Evolutionary conservation across 1,140 invertebrate species (phyloP).

Genomic region (Apis florea): DNA sequence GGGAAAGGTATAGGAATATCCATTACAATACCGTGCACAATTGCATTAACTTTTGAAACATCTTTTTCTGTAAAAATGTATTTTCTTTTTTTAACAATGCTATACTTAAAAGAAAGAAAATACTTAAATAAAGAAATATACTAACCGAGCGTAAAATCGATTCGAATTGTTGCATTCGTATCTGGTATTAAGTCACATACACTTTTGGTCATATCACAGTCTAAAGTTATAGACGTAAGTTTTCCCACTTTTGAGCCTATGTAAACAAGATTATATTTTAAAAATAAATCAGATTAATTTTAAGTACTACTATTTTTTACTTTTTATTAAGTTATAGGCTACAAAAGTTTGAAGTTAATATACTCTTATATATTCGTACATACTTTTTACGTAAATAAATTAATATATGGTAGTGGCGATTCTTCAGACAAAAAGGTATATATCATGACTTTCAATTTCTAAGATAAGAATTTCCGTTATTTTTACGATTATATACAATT

Average conservation of each 20-base stretch:
- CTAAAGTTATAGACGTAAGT: slow-evolving; percentile 81
- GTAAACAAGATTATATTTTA: slow-evolving; percentile 41
- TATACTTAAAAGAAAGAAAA: neutral
- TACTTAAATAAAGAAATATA: neutral
- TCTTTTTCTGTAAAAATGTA: slow-evolving; percentile 77
- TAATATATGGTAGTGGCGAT: no score
- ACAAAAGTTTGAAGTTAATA: no score
- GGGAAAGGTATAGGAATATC: slow-evolving; percentile 87
- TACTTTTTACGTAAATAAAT: no score
- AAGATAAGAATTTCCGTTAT: neutral
- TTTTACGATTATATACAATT: slow-evolving; percentile 2
- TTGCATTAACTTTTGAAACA: slow-evolving; percentile 79
- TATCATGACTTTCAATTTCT: slow-evolving; percentile 2
- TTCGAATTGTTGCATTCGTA: slow-evolving; percentile 82
- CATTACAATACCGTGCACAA: slow-evolving; percentile 86
- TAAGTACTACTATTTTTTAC: no score
- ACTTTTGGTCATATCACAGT: slow-evolving; percentile 80
- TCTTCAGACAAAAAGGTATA: neutral
- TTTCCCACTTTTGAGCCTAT: slow-evolving; percentile 83
- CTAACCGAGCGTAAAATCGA: slow-evolving; percentile 82
- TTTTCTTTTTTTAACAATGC: neutral
- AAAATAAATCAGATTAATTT: neutral
- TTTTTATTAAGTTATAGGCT: no score
- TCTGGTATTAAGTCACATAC: slow-evolving; percentile 82
- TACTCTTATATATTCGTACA: no score